Evolutionary conservation across 2,113 vertebrate genomes (phyloP).

Genomic region (Cottus gobio): DNA sequence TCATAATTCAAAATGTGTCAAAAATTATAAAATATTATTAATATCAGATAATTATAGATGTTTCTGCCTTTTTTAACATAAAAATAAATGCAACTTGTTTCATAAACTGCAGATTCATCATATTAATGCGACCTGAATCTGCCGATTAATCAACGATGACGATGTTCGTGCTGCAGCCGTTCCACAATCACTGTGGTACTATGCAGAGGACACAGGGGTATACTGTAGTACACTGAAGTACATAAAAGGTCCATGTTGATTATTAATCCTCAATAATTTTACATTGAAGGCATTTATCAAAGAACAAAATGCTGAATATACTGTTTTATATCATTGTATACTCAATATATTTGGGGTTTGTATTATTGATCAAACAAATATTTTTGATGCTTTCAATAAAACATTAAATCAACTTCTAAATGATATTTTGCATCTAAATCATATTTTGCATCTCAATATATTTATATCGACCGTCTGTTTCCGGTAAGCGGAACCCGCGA

Average conservation of each 20-base stretch:
- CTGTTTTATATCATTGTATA: not conserved
- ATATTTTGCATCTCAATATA: not conserved
- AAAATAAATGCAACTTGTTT: no score
- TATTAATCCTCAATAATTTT: no score
- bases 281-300: not conserved
- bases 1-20: no score
- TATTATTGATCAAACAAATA: not conserved
- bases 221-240: not conserved
- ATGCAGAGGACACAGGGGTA: not conserved
- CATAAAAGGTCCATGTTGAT: not conserved
- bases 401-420: not conserved
- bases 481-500: constrained; percentile 57
- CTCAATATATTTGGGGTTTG: not conserved
- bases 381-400: no score
- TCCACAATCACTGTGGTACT: no score
- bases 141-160: not conserved
- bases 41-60: no score
- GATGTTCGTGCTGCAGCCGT: not conserved
- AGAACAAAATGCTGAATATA: not conserved
- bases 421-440: not conserved
- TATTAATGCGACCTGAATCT: no score
- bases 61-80: no score
- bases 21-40: no score
- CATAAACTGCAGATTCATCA: no score
- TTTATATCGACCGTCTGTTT: constrained; percentile 30